Percentiles rank a stretch among this genome's conserved stretches.
These are phyloP conservation scores for Cheiracanthium punctorium DNA, from an alignment of 2,888 invertebrate species.

Conservation along the genomic window DNA sequence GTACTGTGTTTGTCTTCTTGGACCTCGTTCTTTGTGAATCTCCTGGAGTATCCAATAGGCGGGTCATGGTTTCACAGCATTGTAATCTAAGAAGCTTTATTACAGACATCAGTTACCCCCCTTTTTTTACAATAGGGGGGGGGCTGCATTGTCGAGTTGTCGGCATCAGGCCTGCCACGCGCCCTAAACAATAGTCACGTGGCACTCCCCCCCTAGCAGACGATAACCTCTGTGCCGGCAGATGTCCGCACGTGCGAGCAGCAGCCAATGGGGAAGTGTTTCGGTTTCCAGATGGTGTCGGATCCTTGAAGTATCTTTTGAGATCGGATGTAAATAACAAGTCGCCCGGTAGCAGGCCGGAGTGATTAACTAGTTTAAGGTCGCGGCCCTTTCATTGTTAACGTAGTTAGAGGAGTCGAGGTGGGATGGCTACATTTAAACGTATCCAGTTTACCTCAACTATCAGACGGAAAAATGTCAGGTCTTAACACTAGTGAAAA, in stretches of 20 bases:
- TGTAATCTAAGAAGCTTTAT: not conserved
- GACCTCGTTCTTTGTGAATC: too few relatives aligned
- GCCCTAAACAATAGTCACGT: constrained; percentile 64
- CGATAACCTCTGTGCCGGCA: constrained; percentile 42
- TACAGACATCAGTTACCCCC: not conserved
- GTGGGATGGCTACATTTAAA: too few relatives aligned
- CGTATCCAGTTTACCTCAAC: too few relatives aligned
- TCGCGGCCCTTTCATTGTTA: not conserved
- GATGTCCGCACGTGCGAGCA: constrained; percentile 29
- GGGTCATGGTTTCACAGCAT: not conserved
- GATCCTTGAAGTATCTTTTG: constrained; percentile 1
- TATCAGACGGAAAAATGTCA: too few relatives aligned
- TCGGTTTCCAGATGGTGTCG: constrained; percentile 22
- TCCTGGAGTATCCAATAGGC: not conserved
- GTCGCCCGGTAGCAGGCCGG: not conserved
- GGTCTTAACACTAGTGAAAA: too few relatives aligned
- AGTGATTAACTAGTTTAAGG: constrained; percentile 48
- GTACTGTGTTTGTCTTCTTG: too few relatives aligned
- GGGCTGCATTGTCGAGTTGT: not conserved
- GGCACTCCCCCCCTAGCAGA: constrained; percentile 38
- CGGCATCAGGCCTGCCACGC: constrained; percentile 53
- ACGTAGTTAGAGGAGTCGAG: too few relatives aligned
- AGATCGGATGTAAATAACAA: constrained; percentile 41
- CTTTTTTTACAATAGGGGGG: not conserved
- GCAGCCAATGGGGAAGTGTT: constrained; percentile 17